Percentiles rank a stretch among this genome's conserved stretches.
phyloP scores from a whole-genome alignment of 2,113 vertebrate genomes.

The Numenius arquata region DNA sequence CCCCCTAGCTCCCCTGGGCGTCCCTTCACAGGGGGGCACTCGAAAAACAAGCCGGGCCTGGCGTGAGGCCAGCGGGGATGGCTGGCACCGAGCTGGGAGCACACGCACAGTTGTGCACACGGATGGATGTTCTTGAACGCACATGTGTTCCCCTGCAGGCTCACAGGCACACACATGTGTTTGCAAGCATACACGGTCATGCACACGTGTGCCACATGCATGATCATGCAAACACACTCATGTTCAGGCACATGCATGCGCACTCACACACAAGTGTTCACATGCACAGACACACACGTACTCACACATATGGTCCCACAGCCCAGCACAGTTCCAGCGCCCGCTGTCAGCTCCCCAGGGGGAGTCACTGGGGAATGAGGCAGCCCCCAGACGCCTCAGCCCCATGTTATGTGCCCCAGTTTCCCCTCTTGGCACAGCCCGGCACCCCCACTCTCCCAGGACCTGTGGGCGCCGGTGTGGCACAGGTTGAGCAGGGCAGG shows the following conservation, averaged over 20 bases:
- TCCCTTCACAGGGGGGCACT: conserved; percentile 55
- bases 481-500: fast-evolving
- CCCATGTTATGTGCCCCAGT: background rate
- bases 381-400: fast-evolving
- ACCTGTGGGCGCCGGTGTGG: background rate
- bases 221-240: fast-evolving
- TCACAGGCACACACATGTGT: fast-evolving
- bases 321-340: background rate
- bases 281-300: background rate
- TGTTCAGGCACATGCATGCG: fast-evolving
- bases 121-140: background rate
- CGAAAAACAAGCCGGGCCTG: conserved; percentile 62
- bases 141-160: background rate
- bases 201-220: fast-evolving
- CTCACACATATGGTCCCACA: background rate
- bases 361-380: fast-evolving
- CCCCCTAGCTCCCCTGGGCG: background rate
- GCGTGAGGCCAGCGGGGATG: background rate
- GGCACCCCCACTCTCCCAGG: background rate
- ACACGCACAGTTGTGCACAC: fast-evolving
- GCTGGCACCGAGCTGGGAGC: background rate
- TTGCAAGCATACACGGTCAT: fast-evolving
- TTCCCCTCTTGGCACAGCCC: background rate
- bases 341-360: background rate
- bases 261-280: background rate